Evolutionary conservation across 2,888 invertebrate genomes (phyloP), one percentile per base, ranked within the genome.

Genomic region (Diploptera punctata): DNA sequence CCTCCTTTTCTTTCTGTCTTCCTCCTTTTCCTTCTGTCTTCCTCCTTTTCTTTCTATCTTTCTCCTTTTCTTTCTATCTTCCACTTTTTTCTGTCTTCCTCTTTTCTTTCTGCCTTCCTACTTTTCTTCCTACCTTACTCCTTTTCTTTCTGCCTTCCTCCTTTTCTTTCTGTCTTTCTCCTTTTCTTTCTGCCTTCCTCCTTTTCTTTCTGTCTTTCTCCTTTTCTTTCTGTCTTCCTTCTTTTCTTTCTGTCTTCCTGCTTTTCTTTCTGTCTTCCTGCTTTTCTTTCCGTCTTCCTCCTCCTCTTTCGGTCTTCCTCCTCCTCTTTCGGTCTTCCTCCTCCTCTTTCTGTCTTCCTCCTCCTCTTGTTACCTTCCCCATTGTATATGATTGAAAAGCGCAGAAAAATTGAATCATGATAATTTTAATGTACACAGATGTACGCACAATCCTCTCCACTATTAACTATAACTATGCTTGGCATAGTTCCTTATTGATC

Each of bases 291-390:
- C 21, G 5, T 21, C 24, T 18, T 18, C 9, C 26, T 13, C 19
- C 13, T 24, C 13, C 18, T 7, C 19, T 65, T 21, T 9, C 16
- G 4, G 9, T 4, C 21, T 29, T 7, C 68, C 31, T 21, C 19
- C 26, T 26, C 44, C 13, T 43, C 21, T 61, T 18, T 24, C 44
- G 1, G 2, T 21, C 18, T 21, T 19, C 19, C n/a, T 24, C 21
- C 3, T 24, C 49, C 5, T 2, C 38, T 21, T 26, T 1, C 71
- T 62, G 16, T 60, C 47, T 38, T 29, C 43, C 60, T 70, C 43
- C 38, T 57, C 68, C 60, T 67, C 57, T 26, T 68, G 29, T 71
- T 73, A 44, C n/a, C n/a, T n/a, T n/a, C n/a, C n/a, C n/a, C n/a
- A n/a, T n/a, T n/a, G n/a, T n/a, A n/a, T n/a, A n/a, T n/a, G n/a